Evolutionary conservation across 2,113 vertebrate genomes (phyloP), one percentile per base, ranked within the genome.

Genomic region (Synchiropus splendidus): DNA sequence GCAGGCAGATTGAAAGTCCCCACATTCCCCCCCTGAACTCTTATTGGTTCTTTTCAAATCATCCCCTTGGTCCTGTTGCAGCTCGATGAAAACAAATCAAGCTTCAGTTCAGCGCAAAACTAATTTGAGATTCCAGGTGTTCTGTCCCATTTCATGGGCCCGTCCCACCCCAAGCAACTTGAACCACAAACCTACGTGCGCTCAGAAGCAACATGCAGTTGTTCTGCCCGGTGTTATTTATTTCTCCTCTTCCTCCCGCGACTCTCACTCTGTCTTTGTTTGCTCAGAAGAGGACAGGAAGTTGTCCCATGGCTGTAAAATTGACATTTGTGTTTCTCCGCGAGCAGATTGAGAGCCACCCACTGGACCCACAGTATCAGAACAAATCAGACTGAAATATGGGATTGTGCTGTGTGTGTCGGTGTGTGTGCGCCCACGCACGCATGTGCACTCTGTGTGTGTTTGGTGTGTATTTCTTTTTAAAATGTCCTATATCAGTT

Each of bases 401-500:
- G 54, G 70, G 64, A 36, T 21, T 36, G 15, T 37, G 16, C 15
- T 40, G 16, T 9, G 45, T 32, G 34, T 10, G 44, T 38, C 37
- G 30, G 18, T 34, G 40, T 18, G 12, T 35, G 21, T 16, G 18
- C 35, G 31, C 45, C 14, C 4, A 9, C 51, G 38, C 44, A 17
- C 41, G 45, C 49, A 39, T 27, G 38, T 46, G 49, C 42, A 33
- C 18, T 47, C 12, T n/a, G 15, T 31, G 45, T 10, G 33, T 45
- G 32, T 44, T 42, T 38, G 36, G 30, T 30, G 21, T 49, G 58
- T 58, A 27, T 74, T 43, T 69, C 45, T 75, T 71, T 80, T 73
- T 77, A 76, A 78, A 80, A 78, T 77, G 64, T 68, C 73, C 71
- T 82, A 74, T 75, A 80, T 80, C 77, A 80, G 49, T 80, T 82